A percentile compares a stretch with the other conserved stretches of the same genome.
These are phyloP conservation scores for Drosophila rubida DNA, from an alignment of 2,888 invertebrate species.

Conservation along the genomic window DNA sequence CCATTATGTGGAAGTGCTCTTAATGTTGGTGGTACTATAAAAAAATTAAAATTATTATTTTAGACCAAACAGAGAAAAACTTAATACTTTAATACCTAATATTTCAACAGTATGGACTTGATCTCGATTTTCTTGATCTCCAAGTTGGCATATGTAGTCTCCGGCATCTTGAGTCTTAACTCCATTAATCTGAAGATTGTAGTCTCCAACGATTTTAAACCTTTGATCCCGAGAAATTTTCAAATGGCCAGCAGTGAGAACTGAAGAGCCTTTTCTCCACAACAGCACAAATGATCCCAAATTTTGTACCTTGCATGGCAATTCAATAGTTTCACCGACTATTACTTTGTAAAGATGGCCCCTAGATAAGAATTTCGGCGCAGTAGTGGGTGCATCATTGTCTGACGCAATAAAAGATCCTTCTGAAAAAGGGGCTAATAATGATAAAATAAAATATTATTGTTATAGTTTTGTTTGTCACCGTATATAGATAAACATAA, in stretches of 20 bases:
- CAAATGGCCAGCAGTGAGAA: slow-evolving; percentile 89
- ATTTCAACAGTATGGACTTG: slow-evolving; percentile 91
- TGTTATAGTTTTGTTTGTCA: not conserved
- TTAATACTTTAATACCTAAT: slow-evolving; percentile 81
- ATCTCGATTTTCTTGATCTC: slow-evolving; percentile 89
- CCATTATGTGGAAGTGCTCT: slow-evolving; percentile 88
- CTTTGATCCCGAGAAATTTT: slow-evolving; percentile 89
- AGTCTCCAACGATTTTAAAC: slow-evolving; percentile 89
- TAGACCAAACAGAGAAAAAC: not conserved
- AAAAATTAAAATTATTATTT: not conserved
- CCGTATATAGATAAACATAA: not conserved
- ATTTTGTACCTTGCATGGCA: slow-evolving; percentile 93
- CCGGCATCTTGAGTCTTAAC: slow-evolving; percentile 90
- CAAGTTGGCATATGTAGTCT: slow-evolving; percentile 90
- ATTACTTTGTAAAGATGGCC: slow-evolving; percentile 92
- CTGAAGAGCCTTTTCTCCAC: slow-evolving; percentile 89
- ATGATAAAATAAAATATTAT: not conserved
- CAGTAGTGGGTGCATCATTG: slow-evolving; percentile 83
- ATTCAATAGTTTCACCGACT: slow-evolving; percentile 90
- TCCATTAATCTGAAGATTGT: slow-evolving; percentile 89
- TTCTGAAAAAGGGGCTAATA: slow-evolving; percentile 54
- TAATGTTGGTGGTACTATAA: slow-evolving; percentile 88
- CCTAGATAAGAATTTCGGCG: slow-evolving; percentile 90
- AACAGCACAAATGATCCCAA: slow-evolving; percentile 88
- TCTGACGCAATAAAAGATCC: slow-evolving; percentile 74